Base-by-base conservation (phyloP, 2,113 vertebrate genomes). In the Caracal caracal region DNA sequence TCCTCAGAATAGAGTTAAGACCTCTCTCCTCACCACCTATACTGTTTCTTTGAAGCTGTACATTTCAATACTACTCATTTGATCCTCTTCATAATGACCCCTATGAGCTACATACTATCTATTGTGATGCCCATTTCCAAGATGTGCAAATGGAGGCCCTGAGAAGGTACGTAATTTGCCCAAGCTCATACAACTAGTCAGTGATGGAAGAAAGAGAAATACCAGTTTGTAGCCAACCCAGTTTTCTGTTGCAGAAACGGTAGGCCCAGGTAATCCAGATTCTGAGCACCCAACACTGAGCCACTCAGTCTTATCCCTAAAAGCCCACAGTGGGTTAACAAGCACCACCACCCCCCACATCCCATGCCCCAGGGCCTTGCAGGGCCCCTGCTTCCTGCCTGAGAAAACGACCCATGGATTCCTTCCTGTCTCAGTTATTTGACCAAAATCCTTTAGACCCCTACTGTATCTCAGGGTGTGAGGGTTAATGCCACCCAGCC, bases 71-170 rank as follows among this genome's bases (percentile, higher is more conserved):
- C 35, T 8, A 10, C 43, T 43, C 22, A 10, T 12, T 35, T 35
- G 4, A 33, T 66, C 26, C 17, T 56, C 30, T 12, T 37, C 30
- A 17, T 51, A 49, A 49, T 0, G 1, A 22, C 17, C 24, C 15
- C 22, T 0, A 2, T 3, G 33, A 66, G 43, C 49, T 7, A 37
- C 3, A 2, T 2, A 2, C 9, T 4, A 11, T 19, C 15, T 43
- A 13, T 43, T 28, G 19, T 6, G 33, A 47, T 20, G 16, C 51
- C 73, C 16, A 3, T 68, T 17, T 76, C 85, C 4, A 5, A 75
- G 22, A 79, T 2, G 59, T 49, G 40, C 33, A 40, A 49, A 49
- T 24, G 49, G 86, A 90, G 43, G n/a, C 37, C 22, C 51, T 6
- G 59, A 71, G 66, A 73, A 59, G 49, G 26, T 26, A 20, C 10